phyloP scores from a whole-genome alignment of 2,888 invertebrate genomes.

The Liopterus haemorrhoidalis region DNA sequence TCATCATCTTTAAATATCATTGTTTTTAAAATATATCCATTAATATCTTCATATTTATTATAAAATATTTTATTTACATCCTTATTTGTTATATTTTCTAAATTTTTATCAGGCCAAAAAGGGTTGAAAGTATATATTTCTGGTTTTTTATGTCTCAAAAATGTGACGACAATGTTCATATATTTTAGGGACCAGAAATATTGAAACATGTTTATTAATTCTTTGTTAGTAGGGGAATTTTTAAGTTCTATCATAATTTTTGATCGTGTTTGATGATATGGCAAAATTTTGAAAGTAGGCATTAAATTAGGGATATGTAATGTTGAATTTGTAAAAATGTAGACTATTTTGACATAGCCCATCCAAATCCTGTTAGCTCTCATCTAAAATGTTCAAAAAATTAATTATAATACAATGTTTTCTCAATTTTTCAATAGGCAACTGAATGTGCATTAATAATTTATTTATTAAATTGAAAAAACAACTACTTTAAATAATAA shows the following conservation, averaged over 20 bases:
- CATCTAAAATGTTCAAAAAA: no score
- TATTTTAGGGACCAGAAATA: slow-evolving; percentile 12
- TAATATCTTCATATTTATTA: slow-evolving; percentile 16
- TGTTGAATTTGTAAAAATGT: no score
- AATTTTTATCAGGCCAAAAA: slow-evolving; percentile 3
- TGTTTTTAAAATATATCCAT: slow-evolving; percentile 11
- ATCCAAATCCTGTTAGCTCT: no score
- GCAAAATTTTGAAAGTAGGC: no score
- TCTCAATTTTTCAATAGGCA: no score
- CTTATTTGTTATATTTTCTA: slow-evolving; percentile 15
- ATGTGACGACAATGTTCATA: slow-evolving; percentile 10
- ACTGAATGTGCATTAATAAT: no score
- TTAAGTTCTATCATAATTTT: slow-evolving; percentile 10
- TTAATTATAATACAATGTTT: no score
- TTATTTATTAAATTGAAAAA: no score
- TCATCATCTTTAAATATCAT: slow-evolving; percentile 17
- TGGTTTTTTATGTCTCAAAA: slow-evolving; percentile 1
- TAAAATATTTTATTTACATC: slow-evolving; percentile 8
- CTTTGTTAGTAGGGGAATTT: background rate
- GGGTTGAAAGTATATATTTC: slow-evolving; percentile 20
- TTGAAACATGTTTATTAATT: slow-evolving; percentile 10
- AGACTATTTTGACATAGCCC: no score
- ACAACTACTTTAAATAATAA: no score
- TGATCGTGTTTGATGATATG: slow-evolving; percentile 7
- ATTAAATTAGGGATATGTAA: no score